Evolutionary conservation across 2,113 vertebrate species (phyloP).

Genomic region (Boulengerochromis microlepis): DNA sequence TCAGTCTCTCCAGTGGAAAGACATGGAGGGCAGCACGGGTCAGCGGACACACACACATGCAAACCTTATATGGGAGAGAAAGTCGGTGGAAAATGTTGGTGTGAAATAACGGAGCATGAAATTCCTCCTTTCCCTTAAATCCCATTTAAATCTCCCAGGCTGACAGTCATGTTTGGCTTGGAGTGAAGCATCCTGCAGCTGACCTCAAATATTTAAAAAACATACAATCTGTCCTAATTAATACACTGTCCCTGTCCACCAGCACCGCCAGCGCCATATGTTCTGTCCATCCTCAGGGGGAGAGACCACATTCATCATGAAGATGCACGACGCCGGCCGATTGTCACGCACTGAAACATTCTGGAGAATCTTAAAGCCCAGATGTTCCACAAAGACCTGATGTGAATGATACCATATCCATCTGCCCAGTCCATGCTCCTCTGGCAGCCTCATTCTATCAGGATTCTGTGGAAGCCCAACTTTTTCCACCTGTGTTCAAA

Average conservation of each 20-base stretch:
- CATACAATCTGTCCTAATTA: neutral
- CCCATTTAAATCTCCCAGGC: conserved; percentile 14
- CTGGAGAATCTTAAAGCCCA: neutral
- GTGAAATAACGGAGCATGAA: conserved; percentile 30
- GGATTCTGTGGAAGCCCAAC: neutral
- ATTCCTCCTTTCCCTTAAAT: conserved; percentile 36
- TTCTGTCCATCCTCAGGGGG: neutral
- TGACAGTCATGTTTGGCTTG: conserved; percentile 6
- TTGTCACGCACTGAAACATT: neutral
- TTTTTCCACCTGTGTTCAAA: neutral
- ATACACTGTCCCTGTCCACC: neutral
- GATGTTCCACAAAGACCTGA: neutral
- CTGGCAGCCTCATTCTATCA: rapidly evolving
- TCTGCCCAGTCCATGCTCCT: neutral
- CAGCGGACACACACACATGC: neutral
- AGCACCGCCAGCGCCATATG: neutral
- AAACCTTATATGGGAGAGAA: conserved; percentile 41
- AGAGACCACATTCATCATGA: neutral
- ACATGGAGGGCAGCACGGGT: neutral
- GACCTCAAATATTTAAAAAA: neutral
- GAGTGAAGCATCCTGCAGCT: neutral
- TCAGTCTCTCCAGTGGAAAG: neutral
- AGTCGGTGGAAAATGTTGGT: conserved; percentile 36
- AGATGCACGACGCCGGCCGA: neutral
- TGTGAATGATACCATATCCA: too few relatives aligned